These are phyloP conservation scores for Spilogale gracilis DNA, from an alignment of 2,113 vertebrate species.

Conservation along the genomic window DNA sequence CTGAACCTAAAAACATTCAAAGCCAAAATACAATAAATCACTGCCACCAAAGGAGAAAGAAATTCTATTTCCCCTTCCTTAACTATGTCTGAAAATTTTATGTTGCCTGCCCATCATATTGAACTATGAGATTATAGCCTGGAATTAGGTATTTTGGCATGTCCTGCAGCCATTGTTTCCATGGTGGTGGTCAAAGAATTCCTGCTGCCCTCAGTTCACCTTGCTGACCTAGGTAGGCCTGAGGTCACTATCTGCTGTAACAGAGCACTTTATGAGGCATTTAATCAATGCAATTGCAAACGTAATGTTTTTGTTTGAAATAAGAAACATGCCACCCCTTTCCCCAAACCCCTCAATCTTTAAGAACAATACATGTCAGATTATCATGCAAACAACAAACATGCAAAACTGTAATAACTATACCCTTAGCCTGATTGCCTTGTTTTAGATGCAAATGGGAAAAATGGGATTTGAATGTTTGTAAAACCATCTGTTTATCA, in stretches of 20 bases:
- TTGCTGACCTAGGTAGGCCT: neutral
- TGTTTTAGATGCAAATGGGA: constrained; percentile 46
- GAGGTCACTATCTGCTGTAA: neutral
- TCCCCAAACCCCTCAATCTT: neutral
- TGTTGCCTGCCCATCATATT: neutral
- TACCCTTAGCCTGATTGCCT: constrained; percentile 16
- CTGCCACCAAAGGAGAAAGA: neutral
- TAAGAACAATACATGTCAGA: neutral
- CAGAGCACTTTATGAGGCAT: neutral
- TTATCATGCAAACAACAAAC: neutral
- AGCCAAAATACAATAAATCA: constrained; percentile 59
- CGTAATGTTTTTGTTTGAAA: neutral
- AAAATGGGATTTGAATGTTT: neutral
- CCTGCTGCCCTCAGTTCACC: neutral
- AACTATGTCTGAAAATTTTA: constrained; percentile 55
- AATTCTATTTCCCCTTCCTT: constrained; percentile 39
- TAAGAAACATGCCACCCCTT: neutral
- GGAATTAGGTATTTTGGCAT: neutral
- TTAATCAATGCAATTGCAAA: constrained; percentile 13
- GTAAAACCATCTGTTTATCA: constrained; percentile 63
- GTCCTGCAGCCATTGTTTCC: neutral
- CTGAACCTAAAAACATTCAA: neutral
- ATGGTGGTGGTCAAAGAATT: neutral
- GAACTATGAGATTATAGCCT: constrained; percentile 27
- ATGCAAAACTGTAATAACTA: neutral